Evolutionary conservation across 92 coral and sea anemone species (phyloP).

Genomic region (Phenganax stokvisi): DNA sequence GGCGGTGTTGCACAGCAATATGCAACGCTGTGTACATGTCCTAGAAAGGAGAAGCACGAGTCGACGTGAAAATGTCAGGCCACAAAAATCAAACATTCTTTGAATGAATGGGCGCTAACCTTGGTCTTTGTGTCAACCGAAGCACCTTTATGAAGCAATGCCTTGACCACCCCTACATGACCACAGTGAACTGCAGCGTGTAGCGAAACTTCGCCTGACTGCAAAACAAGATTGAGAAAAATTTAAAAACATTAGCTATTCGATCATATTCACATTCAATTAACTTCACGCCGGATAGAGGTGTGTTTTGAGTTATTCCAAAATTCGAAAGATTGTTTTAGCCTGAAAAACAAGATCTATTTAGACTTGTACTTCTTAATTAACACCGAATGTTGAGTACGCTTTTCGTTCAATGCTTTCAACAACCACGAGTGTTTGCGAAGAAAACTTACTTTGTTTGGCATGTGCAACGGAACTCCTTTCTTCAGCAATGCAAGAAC

Average conservation of each 20-base stretch:
- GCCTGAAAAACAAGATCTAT: too few relatives aligned
- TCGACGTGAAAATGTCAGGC: neutral
- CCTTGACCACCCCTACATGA: conserved; percentile 88
- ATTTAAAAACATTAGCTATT: neutral
- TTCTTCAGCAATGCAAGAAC: conserved; percentile 79
- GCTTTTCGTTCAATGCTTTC: too few relatives aligned
- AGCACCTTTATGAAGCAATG: conserved; percentile 86
- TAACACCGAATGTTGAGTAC: too few relatives aligned
- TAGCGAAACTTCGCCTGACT: conserved; percentile 99
- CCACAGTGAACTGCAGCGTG: conserved; percentile 94
- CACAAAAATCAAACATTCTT: neutral
- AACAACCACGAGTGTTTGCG: too few relatives aligned
- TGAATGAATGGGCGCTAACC: conserved; percentile 29
- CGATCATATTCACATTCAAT: neutral
- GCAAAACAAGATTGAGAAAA: neutral
- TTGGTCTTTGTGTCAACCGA: conserved; percentile 92
- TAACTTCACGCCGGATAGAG: too few relatives aligned
- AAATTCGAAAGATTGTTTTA: neutral
- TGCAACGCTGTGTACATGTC: conserved; percentile 90
- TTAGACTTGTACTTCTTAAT: too few relatives aligned
- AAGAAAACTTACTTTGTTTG: conserved; percentile 68
- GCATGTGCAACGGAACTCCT: conserved; percentile 99
- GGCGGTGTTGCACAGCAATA: conserved; percentile 81
- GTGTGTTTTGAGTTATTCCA: too few relatives aligned
- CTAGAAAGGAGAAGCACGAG: conserved; percentile 30